These are phyloP conservation scores for Volucella bombylans DNA, from an alignment of 2,888 invertebrate species.

Conservation along the genomic window DNA sequence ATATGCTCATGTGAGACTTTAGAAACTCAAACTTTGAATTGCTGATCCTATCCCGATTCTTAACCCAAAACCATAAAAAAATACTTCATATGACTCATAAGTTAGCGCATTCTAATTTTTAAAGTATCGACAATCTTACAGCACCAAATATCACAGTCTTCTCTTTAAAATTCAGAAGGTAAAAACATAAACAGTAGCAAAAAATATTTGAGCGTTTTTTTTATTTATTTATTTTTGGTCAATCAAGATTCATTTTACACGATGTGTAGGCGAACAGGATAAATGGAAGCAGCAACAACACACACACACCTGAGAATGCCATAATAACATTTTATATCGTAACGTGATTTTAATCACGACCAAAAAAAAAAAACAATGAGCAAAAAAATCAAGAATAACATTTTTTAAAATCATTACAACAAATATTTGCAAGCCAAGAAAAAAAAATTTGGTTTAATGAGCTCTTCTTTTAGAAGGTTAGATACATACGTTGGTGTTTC, in stretches of 20 bases:
- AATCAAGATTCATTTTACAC: conserved; percentile 48
- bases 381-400: conserved; percentile 30
- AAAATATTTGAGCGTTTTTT: conserved; percentile 10
- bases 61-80: conserved; percentile 19
- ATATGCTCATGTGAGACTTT: too few species aligned
- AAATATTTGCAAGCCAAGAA: conserved; percentile 41
- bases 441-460: conserved; percentile 62
- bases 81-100: conserved; percentile 41
- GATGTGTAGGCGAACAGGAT: conserved; percentile 61
- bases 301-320: conserved; percentile 25
- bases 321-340: conserved; percentile 27
- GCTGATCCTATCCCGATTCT: background rate
- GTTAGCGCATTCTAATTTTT: conserved; percentile 14
- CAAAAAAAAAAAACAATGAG: conserved; percentile 23
- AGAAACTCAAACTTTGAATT: too few species aligned
- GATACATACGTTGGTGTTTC: conserved; percentile 24
- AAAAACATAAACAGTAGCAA: conserved; percentile 50
- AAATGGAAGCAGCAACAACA: conserved; percentile 43
- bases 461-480: conserved; percentile 64
- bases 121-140: conserved; percentile 35
- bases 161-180: background rate
- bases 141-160: conserved; percentile 14
- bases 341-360: conserved; percentile 64
- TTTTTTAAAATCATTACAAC: conserved; percentile 32
- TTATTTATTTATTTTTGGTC: background rate